phyloP scores from a whole-genome alignment of 37 sponge, comb jelly and placozoan genomes.

The Beroe forskalii region DNA sequence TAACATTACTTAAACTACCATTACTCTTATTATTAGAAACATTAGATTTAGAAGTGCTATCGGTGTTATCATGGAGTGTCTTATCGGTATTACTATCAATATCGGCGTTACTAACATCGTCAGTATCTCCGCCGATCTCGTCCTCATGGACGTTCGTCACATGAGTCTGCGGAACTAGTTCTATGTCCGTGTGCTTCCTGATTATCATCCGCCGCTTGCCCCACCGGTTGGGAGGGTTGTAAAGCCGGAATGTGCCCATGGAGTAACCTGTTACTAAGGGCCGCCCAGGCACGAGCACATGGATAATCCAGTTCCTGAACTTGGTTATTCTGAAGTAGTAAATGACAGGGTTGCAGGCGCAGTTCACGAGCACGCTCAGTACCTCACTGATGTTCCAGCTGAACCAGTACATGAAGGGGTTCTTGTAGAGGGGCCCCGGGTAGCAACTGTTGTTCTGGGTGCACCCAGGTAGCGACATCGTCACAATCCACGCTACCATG shows the following conservation, averaged over 20 bases:
- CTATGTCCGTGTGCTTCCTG: background rate
- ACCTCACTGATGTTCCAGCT: slow-evolving; percentile 64
- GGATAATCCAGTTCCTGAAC: background rate
- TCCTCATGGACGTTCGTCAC: no score
- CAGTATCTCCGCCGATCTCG: background rate
- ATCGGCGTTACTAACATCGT: background rate
- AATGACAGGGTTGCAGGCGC: slow-evolving; percentile 44
- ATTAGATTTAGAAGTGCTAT: no score
- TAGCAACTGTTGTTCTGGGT: background rate
- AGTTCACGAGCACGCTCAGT: background rate
- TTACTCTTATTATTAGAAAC: no score
- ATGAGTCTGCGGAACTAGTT: background rate
- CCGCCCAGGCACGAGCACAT: background rate
- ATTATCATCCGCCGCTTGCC: background rate
- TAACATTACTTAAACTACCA: no score
- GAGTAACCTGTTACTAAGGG: background rate
- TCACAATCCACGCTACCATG: slow-evolving; percentile 31
- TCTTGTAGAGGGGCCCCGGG: slow-evolving; percentile 51
- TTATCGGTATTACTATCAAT: no score
- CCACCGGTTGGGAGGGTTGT: background rate
- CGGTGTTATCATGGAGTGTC: no score
- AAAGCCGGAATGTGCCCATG: background rate
- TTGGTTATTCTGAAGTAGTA: background rate
- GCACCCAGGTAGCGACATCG: background rate
- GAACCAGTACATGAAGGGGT: slow-evolving; percentile 62